Percentiles rank a stretch among this genome's conserved stretches.
phyloP scores from a whole-genome alignment of 2,888 invertebrate species.

The Nyleta sp. region DNA sequence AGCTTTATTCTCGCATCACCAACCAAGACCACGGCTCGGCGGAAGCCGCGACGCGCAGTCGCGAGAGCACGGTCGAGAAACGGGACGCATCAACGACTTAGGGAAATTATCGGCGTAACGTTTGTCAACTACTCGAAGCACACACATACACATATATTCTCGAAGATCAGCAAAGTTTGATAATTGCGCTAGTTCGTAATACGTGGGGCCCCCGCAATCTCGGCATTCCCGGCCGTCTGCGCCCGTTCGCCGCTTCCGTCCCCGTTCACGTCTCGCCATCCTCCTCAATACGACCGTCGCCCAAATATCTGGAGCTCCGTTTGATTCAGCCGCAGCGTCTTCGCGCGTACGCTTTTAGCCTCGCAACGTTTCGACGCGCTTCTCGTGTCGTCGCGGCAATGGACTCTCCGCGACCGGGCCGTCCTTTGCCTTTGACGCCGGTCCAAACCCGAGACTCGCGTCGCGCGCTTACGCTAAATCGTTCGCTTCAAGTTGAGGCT shows the following conservation, averaged over 20 bases:
- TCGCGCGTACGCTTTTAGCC: slow-evolving; percentile 45
- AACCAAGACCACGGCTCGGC: slow-evolving; percentile 30
- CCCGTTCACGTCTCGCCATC: slow-evolving; percentile 41
- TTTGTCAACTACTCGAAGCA: slow-evolving; percentile 34
- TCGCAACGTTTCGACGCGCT: slow-evolving; percentile 35
- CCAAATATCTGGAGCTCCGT: slow-evolving; percentile 57
- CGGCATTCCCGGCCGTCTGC: slow-evolving; percentile 1
- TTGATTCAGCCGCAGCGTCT: slow-evolving; percentile 30
- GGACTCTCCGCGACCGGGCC: not conserved
- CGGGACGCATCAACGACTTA: slow-evolving; percentile 61
- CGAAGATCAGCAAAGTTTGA: slow-evolving; percentile 40
- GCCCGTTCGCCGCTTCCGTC: slow-evolving; percentile 23
- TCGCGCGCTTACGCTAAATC: slow-evolving; percentile 3
- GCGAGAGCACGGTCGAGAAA: slow-evolving; percentile 11
- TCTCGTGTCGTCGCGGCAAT: slow-evolving; percentile 4
- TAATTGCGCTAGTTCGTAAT: slow-evolving; percentile 61
- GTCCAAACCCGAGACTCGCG: slow-evolving; percentile 35
- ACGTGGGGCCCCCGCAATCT: slow-evolving; percentile 36
- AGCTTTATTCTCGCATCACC: slow-evolving; percentile 4
- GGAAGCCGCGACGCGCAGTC: slow-evolving; percentile 26
- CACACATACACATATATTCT: no score
- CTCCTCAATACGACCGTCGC: no score
- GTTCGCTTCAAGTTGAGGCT: slow-evolving; percentile 58
- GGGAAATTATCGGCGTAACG: slow-evolving; percentile 53
- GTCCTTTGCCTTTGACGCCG: no score